A percentile compares a stretch with the other conserved stretches of the same genome.
phyloP scores from a whole-genome alignment of 2,888 invertebrate genomes.

The Abrostola triplasia region DNA sequence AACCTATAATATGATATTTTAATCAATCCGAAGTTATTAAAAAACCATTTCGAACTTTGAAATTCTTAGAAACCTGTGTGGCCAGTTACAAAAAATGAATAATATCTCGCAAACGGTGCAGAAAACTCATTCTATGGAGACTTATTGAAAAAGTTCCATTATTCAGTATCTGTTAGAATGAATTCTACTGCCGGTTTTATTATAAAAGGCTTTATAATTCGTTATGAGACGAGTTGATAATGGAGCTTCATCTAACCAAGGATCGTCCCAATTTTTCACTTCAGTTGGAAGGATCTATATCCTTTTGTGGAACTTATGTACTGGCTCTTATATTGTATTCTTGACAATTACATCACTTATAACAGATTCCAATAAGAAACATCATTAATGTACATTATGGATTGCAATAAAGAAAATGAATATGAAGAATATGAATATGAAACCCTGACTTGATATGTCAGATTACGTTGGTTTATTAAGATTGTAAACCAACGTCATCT shows the following conservation, averaged over 20 bases:
- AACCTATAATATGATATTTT: background rate
- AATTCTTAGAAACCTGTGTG: slow-evolving; percentile 58
- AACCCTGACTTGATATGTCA: too few species aligned
- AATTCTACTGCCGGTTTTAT: slow-evolving; percentile 39
- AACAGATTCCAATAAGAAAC: too few species aligned
- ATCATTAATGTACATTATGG: too few species aligned
- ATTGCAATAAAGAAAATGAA: too few species aligned
- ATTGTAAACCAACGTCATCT: too few species aligned
- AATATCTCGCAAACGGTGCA: slow-evolving; percentile 55
- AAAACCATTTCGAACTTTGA: slow-evolving; percentile 57
- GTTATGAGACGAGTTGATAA: slow-evolving; percentile 55
- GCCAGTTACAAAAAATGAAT: slow-evolving; percentile 55
- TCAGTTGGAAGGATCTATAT: slow-evolving; percentile 9
- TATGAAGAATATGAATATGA: too few species aligned
- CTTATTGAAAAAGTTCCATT: slow-evolving; percentile 80
- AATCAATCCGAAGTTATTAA: slow-evolving; percentile 29
- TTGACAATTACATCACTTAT: too few species aligned
- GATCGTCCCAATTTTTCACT: slow-evolving; percentile 47
- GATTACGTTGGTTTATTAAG: too few species aligned
- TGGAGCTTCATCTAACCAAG: slow-evolving; percentile 43
- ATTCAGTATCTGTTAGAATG: slow-evolving; percentile 58
- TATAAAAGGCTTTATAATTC: slow-evolving; percentile 46
- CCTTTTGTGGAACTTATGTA: background rate
- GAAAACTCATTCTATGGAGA: slow-evolving; percentile 62
- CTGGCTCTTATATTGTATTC: background rate